Base-by-base conservation (phyloP, 2,797 vertebrate species). In the Macropus fuliginosus region DNA sequence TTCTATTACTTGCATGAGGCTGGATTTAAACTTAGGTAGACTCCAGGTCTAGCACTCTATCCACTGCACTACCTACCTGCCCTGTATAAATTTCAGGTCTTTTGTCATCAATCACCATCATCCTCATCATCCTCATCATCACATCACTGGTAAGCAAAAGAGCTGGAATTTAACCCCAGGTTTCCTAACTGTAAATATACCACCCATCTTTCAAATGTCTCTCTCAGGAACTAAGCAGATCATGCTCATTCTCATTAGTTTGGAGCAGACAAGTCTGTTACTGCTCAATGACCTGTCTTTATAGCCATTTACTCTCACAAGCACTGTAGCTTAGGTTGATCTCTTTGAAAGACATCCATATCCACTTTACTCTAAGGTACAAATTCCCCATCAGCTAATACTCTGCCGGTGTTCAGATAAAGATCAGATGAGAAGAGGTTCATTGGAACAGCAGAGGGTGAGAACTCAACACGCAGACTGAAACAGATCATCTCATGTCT, bases 381-480 rank as follows among this genome's bases (percentile, higher is more conserved):
- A 11, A 46, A 81, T 81, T 81, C 9, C 8, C 40, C 13, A 81
- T 46, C 6, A n/a, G 40, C 40, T 81, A 81, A 81, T 46, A 81
- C n/a, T 81, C 21, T 46, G 21, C 3, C 40, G 0, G 46, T 10
- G 21, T 21, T 81, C 8, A 81, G 74, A 27, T 81, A 81, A 81
- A 81, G 74, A 81, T 46, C 21, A 0, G 21, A 81, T 46, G n/a
- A 81, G 40, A 81, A 81, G 92, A 91, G 27, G 8, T 54, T n/a
- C 92, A 92, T 93, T 74, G n/a, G n/a, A 1, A 18, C 29, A 92
- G 40, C 24, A 50, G 1, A 93, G 8, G 13, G 92, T 27, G 62
- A 92, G 50, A 95, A 91, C 18, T 91, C 40, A 74, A 50, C 55
- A 40, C 87, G 93, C 46, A 55, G 31, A 92, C 54, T 91, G 14